phyloP scores from a whole-genome alignment of 2,797 vertebrate species.

The Notoglanidium macrostoma region DNA sequence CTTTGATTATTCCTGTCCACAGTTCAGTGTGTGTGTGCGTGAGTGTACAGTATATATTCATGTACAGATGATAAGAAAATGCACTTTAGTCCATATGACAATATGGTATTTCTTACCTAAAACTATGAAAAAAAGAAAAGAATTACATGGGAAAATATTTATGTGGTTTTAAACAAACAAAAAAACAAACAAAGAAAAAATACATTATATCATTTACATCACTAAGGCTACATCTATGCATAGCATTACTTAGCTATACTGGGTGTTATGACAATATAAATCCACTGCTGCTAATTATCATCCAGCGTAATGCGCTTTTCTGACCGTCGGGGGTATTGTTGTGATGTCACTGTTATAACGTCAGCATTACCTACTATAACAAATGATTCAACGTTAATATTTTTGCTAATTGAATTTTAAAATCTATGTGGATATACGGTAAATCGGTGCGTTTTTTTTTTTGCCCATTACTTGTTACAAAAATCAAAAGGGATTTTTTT shows the following conservation, averaged over 20 bases:
- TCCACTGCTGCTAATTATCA: background rate
- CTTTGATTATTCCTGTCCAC: background rate
- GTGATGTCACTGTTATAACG: background rate
- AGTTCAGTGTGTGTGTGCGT: background rate
- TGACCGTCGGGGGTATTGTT: background rate
- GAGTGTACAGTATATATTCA: background rate
- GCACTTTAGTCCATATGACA: background rate
- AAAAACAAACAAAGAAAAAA: background rate
- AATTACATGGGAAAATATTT: background rate
- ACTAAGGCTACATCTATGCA: background rate
- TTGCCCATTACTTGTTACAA: background rate
- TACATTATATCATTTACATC: background rate
- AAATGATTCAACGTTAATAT: background rate
- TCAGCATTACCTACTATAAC: background rate
- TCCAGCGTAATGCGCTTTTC: too few relatives aligned
- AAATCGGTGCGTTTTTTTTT: background rate
- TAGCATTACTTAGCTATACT: background rate
- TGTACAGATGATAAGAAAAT: background rate
- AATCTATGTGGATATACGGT: background rate
- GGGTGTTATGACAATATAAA: background rate
- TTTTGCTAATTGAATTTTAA: background rate
- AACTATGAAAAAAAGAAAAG: background rate
- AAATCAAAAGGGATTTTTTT: background rate
- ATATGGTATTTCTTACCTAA: background rate
- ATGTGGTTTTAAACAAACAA: background rate